phyloP scores from a whole-genome alignment of 2,113 vertebrate genomes.

The Pollimyrus isidori region DNA sequence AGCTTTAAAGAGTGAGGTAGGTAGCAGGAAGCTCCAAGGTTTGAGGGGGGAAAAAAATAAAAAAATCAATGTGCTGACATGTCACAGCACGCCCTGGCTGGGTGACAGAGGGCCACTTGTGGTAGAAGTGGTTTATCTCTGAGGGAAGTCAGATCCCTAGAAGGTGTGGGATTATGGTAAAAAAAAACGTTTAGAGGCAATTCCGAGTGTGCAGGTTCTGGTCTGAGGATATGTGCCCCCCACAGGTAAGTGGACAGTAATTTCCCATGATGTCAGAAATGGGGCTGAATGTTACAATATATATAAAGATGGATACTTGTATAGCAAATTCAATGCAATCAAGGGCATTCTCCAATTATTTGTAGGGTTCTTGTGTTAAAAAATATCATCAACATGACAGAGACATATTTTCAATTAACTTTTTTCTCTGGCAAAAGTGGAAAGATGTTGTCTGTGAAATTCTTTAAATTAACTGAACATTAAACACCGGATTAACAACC shows the following conservation, averaged over 20 bases:
- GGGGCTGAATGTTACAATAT: neutral
- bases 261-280: neutral
- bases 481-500: constrained; percentile 13
- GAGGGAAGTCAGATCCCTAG: neutral
- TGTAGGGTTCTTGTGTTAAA: neutral
- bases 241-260: neutral
- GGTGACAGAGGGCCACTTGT: neutral
- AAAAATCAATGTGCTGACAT: neutral
- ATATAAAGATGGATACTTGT: neutral
- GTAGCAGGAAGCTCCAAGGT: neutral
- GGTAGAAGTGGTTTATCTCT: neutral
- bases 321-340: neutral
- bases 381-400: neutral
- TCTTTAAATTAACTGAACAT: constrained; percentile 16
- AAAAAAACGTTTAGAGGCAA: neutral
- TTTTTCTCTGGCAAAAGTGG: neutral
- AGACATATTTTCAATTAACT: neutral
- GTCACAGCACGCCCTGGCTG: neutral
- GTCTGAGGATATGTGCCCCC: neutral
- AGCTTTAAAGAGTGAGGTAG: neutral
- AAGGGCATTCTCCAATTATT: constrained; percentile 1
- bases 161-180: neutral
- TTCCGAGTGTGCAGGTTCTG: neutral
- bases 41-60: neutral
- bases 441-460: constrained; percentile 1